Base-by-base conservation (phyloP, 2,113 vertebrate genomes). In the Clupea harengus region DNA sequence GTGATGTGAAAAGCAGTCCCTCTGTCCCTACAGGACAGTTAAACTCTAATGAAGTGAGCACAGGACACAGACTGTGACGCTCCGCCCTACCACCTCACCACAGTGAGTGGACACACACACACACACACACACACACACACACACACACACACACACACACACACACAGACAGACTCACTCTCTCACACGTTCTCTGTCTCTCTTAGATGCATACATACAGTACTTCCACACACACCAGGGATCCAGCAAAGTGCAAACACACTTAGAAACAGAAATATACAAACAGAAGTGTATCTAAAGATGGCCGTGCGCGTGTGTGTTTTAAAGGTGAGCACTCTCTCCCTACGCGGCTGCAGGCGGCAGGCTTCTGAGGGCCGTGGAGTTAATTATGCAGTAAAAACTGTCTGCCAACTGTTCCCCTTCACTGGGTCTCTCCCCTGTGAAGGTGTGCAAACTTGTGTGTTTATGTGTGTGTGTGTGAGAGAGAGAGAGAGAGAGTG, bases 11-110 rank as follows among this genome's bases (percentile, higher is more conserved):
- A 93, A 92, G 91, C 93, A 92, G 93, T 83, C 83, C 86, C 44
- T 54, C 86, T 90, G 86, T 94, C 94, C 94, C 94, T 82, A 88
- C 75, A 92, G 94, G 88, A 91, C 90, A 88, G 91, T 94, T 93
- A 93, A 94, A 93, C 80, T 91, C 88, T 92, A 95, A 95, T 95
- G 94, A 95, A 94, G 94, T 94, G 93, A 95, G 90, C 92, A 93
- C 86, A 89, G 93, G 90, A 92, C 93, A 89, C 88, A 87, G 92
- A 92, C 92, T 94, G 94, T 93, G 92, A 95, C 93, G 91, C 92
- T 92, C 93, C 92, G 85, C 89, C 92, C 91, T 45, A 13, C 72
- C 32, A 81, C 45, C 78, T 84, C 85, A 44, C 13, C 85, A 81
- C 81, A 84, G 81, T 64, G 75, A 90, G 54, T 54, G 57, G 87